Base-by-base conservation (phyloP, 92 coral and sea anemone genomes). In the Phenganax stokvisi region DNA sequence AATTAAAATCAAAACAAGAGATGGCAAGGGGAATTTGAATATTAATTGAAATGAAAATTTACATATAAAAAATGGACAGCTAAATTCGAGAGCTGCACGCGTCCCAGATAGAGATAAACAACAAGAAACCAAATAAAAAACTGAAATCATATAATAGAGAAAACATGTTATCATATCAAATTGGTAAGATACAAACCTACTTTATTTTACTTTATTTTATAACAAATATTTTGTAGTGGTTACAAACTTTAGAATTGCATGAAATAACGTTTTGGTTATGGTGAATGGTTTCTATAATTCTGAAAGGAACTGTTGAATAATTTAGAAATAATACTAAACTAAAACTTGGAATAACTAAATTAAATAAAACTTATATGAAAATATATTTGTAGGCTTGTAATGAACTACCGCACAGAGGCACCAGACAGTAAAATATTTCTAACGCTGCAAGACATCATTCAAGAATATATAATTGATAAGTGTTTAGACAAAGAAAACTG, bases 401-500 rank as follows among this genome's bases (percentile, higher is more conserved):
- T 61, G 15, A 61, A 61, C 67, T 61, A 61, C 67, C 67, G 67
- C 67, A 17, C 28, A 61, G 67, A 61, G 67, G 20, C 67, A 61
- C 1, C 67, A 61, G 67, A 61, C 25, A 17, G 67, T 61, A 61
- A 61, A 37, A 37, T 37, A 37, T 37, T 37, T 37, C 47, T 37
- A 37, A 37, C 47, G 47, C 28, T 61, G 28, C 67, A 61, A 61
- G 67, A 61, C 7, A 61, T 61, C 28, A 13, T 61, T 61, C 25
- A 61, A 4, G 67, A 61, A 6, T 61, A 61, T 15, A 61, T 61
- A 37, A 37, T 1, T 37, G 47, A 37, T 37, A 37, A 37, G 47
- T 66, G 84, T 47, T 31, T 76, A 12, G 77, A 80, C 10, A 80
- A 64, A 47, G 77, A 80, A 65, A 65, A 68, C 56, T 44, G 65